Evolutionary conservation across 2,888 invertebrate genomes (phyloP).

Genomic region (Eupithecia tripunctaria): DNA sequence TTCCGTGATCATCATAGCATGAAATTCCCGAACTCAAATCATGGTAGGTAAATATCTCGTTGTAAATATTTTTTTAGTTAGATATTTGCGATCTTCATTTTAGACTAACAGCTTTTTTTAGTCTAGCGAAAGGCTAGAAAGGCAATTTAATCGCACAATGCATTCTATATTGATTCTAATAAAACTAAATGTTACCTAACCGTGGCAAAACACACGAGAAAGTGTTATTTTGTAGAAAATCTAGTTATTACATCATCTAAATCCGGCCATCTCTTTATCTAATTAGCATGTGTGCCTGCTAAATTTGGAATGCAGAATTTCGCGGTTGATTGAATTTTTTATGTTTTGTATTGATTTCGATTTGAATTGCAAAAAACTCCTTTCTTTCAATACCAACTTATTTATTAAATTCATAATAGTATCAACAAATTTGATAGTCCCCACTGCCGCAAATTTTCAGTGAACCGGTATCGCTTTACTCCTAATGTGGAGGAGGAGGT

Average conservation of each 20-base stretch:
- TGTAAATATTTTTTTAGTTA: too few species aligned
- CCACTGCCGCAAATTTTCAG: too few species aligned
- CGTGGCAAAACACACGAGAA: slow-evolving; percentile 24
- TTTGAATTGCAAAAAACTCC: neutral
- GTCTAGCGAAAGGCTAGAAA: slow-evolving; percentile 20
- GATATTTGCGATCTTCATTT: neutral
- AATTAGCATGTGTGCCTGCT: slow-evolving; percentile 4
- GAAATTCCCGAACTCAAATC: too few species aligned
- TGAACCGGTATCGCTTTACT: too few species aligned
- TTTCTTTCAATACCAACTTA: neutral
- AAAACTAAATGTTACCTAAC: slow-evolving; percentile 30
- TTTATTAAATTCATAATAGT: neutral
- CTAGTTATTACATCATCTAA: slow-evolving; percentile 32
- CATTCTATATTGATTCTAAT: slow-evolving; percentile 25
- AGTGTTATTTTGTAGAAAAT: slow-evolving; percentile 31
- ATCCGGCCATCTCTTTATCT: slow-evolving; percentile 17
- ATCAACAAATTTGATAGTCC: neutral
- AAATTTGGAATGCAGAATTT: slow-evolving; percentile 4
- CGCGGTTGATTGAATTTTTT: neutral
- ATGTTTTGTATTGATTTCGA: neutral
- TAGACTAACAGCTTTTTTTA: neutral
- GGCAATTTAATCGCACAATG: slow-evolving; percentile 18
- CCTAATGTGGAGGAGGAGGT: too few species aligned
- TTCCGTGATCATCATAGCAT: too few species aligned
- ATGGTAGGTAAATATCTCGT: too few species aligned